These are phyloP conservation scores for Centropus bengalensis DNA, from an alignment of 2,113 vertebrate species.

Conservation along the genomic window DNA sequence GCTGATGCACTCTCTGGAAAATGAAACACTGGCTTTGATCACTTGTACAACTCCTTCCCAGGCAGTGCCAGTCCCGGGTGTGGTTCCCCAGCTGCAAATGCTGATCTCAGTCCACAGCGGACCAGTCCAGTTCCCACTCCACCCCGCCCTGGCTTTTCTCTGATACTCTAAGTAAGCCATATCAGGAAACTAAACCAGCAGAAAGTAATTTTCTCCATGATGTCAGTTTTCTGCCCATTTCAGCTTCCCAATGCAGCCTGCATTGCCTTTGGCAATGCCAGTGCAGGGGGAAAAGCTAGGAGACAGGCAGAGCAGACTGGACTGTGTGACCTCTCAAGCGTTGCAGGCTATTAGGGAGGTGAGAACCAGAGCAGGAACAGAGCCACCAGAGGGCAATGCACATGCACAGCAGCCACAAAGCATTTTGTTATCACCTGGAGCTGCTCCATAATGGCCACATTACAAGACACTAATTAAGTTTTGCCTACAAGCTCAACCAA, in stretches of 20 bases:
- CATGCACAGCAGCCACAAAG: not conserved
- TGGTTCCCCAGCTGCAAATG: not conserved
- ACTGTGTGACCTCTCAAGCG: not conserved
- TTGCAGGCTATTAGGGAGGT: rapidly evolving
- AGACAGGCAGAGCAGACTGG: not conserved
- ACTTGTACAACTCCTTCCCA: not conserved
- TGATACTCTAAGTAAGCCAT: not conserved
- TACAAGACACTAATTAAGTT: not conserved
- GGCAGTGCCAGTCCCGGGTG: not conserved
- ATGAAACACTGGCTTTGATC: not conserved
- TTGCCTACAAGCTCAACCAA: not conserved
- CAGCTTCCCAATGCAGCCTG: not conserved
- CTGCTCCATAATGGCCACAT: not conserved
- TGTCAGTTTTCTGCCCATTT: not conserved
- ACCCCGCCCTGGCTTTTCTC: not conserved
- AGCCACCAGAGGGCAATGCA: constrained; percentile 27
- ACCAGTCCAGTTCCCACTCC: not conserved
- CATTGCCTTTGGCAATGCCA: not conserved
- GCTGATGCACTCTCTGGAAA: not conserved
- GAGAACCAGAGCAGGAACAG: not conserved
- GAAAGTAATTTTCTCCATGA: not conserved
- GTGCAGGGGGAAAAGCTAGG: not conserved
- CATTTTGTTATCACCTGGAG: not conserved
- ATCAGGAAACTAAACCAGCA: not conserved
- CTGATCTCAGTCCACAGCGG: constrained; percentile 7